These are phyloP conservation scores for Mobula birostris DNA, from an alignment of 2,113 vertebrate species.

Conservation along the genomic window DNA sequence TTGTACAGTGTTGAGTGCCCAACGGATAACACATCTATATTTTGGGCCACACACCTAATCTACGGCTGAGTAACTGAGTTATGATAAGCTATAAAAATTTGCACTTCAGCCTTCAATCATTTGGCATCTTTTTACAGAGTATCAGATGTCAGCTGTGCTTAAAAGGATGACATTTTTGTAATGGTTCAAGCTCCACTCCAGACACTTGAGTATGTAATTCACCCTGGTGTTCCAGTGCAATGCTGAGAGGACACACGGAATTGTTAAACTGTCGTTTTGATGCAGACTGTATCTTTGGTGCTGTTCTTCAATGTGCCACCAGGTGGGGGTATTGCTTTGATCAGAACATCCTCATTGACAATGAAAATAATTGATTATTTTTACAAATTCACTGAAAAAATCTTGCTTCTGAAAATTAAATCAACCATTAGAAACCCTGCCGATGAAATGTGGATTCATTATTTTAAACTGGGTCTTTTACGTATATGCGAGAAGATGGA, in stretches of 20 bases:
- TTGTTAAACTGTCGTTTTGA: too few species aligned
- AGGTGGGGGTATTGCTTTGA: neutral
- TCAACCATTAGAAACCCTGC: neutral
- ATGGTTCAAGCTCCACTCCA: neutral
- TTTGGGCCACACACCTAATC: too few species aligned
- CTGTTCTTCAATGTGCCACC: neutral
- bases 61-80: too few species aligned
- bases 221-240: neutral
- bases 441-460: neutral
- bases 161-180: too few species aligned
- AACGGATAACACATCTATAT: too few species aligned
- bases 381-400: neutral
- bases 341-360: neutral
- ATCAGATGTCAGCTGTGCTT: too few species aligned
- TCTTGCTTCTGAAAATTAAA: neutral
- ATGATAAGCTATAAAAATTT: too few species aligned
- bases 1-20: too few species aligned
- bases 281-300: neutral
- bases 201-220: neutral
- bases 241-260: neutral
- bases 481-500: too few species aligned
- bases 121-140: too few species aligned
- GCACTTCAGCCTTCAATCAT: too few species aligned
- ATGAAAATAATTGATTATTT: neutral
- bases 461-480: neutral